Base-by-base conservation (phyloP, 64 coral and sea anemone species). In the Trachythela sp. region DNA sequence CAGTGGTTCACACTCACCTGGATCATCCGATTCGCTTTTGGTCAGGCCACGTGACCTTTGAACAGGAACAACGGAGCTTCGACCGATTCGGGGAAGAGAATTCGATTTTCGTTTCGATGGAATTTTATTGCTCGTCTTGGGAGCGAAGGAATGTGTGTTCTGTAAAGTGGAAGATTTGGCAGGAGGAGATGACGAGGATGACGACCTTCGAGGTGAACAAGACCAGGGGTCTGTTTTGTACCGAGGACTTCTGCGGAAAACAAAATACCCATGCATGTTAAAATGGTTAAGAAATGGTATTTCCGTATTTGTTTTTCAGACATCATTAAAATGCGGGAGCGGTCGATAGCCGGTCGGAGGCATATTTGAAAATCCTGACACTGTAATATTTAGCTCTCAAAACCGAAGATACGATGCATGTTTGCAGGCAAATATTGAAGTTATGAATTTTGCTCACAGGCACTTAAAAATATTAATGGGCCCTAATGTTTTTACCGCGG, bases 91-190 rank as follows among this genome's bases (percentile, higher is more conserved):
- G 7, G 75, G 75, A 13, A 80, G 75, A 9, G 75, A 80, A 35
- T 80, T 80, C 13, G 75, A 35, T 80, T 80, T 80, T 80, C 75
- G 75, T 80, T 26, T 64, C 13, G 56, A 64, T 27, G 56, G 56
- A 0, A 64, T 24, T 80, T 80, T 80, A 37, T 80, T 35, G 27
- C 15, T 80, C 7, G 75, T 10, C 20, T 80, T 80, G 26, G 27
- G 14, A 35, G 37, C 75, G 75, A 35, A 39, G 2, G 13, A 80
- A 37, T 80, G 75, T 2, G 9, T 0, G 17, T 20, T 34, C 2
- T 20, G 75, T 9, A 29, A 37, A 35, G 37, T 26, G 17, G 68
- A 13, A 30, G 2, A 80, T 37, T 29, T 39, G 8, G 7, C 20
- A 37, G 75, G 33, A 37, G 34, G 33, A 80, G 26, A 80, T 37